A percentile compares a stretch with the other conserved stretches of the same genome.
Evolutionary conservation across 2,888 invertebrate genomes (phyloP).

Genomic region (Priocnemis perturbator): DNA sequence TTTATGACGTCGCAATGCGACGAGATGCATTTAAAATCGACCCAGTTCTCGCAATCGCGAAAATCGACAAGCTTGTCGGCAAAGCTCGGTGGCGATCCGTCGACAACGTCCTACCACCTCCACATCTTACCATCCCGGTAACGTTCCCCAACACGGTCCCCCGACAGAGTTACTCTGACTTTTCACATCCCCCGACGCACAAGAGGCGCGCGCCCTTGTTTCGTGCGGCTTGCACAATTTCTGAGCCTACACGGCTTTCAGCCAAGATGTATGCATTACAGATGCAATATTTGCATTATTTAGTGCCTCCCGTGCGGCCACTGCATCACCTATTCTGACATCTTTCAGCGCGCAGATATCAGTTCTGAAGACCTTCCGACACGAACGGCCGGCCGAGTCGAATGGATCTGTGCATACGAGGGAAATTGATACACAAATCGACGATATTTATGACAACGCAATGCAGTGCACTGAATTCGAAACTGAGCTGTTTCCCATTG

Average conservation of each 20-base stretch:
- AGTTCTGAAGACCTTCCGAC: slow-evolving; percentile 26
- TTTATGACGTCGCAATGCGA: slow-evolving; percentile 70
- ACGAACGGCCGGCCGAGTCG: neutral
- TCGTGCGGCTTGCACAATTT: neutral
- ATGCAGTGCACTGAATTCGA: slow-evolving; percentile 17
- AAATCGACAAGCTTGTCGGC: slow-evolving; percentile 1
- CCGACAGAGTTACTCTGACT: neutral
- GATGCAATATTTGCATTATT: slow-evolving; percentile 35
- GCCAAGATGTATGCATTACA: too few species aligned
- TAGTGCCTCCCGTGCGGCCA: slow-evolving; percentile 16
- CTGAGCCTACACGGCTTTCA: neutral
- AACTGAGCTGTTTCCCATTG: slow-evolving; percentile 24
- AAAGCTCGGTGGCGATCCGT: too few species aligned
- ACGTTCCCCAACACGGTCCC: neutral
- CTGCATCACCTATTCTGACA: neutral
- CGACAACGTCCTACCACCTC: neutral
- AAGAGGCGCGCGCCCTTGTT: neutral
- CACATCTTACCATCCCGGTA: neutral
- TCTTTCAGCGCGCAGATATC: slow-evolving; percentile 28
- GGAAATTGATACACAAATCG: slow-evolving; percentile 33
- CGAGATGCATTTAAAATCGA: slow-evolving; percentile 57
- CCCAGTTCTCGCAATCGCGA: slow-evolving; percentile 37
- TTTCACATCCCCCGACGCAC: neutral
- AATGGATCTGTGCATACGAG: slow-evolving; percentile 5
- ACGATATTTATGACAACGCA: slow-evolving; percentile 26